A percentile compares a stretch with the other conserved stretches of the same genome.
phyloP scores from a whole-genome alignment of 1,140 invertebrate genomes.

The Gonatopus flavifemur region DNA sequence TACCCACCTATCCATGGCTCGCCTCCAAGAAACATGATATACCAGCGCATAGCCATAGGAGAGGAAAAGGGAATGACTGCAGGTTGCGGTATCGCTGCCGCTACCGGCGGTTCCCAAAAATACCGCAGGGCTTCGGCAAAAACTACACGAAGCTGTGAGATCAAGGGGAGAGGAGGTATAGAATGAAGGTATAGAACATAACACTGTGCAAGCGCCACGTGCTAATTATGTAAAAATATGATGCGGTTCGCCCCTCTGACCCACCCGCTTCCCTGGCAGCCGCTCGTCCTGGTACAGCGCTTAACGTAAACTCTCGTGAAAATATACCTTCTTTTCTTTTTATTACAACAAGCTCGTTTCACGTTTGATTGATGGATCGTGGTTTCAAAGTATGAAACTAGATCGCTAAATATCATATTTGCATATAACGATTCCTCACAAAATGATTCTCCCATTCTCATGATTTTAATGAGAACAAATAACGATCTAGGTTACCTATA shows the following conservation, averaged over 20 bases:
- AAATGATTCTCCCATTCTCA: not conserved
- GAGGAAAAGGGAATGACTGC: slow-evolving; percentile 18
- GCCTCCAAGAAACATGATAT: slow-evolving; percentile 57
- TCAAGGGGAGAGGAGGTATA: slow-evolving; percentile 23
- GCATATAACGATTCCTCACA: not conserved
- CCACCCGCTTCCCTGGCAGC: slow-evolving; percentile 32
- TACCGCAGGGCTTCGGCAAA: slow-evolving; percentile 56
- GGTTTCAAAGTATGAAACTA: too few relatives aligned
- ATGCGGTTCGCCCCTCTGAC: slow-evolving; percentile 46
- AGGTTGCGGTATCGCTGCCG: slow-evolving; percentile 20
- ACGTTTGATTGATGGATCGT: not conserved
- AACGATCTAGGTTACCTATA: too few relatives aligned
- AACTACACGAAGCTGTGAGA: slow-evolving; percentile 55
- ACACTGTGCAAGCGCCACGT: slow-evolving; percentile 49
- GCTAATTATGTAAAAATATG: slow-evolving; percentile 60
- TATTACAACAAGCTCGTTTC: not conserved
- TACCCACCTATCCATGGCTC: too few relatives aligned
- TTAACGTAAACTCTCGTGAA: slow-evolving; percentile 5
- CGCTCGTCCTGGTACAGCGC: slow-evolving; percentile 39
- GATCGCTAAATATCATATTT: too few relatives aligned
- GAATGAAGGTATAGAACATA: slow-evolving; percentile 45
- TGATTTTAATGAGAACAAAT: not conserved
- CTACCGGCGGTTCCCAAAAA: slow-evolving; percentile 52
- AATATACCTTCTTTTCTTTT: slow-evolving; percentile 12
- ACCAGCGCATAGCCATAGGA: slow-evolving; percentile 16